A percentile compares a stretch with the other conserved stretches of the same genome.
Conservation (phyloP, 1,140 invertebrate genomes). For the Zaprionus lachaisei region DNA sequence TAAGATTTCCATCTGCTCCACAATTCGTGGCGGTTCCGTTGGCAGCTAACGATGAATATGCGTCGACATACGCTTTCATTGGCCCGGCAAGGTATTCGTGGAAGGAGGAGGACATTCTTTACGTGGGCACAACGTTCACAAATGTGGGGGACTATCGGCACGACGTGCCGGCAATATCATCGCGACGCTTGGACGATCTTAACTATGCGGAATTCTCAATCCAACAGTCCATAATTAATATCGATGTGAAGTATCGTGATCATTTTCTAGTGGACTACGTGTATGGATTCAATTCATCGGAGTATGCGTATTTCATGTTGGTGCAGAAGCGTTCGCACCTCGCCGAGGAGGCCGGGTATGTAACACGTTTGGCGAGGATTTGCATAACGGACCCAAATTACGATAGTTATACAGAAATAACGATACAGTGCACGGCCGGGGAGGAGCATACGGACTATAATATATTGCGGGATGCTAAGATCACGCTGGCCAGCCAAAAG, state of each 20-base stretch:
- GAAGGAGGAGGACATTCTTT: constrained; percentile 92
- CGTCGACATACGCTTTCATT: constrained; percentile 97
- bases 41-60: constrained; percentile 95
- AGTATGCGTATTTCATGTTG: constrained; percentile 97
- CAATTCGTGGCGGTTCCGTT: constrained; percentile 92
- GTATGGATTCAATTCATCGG: constrained; percentile 97
- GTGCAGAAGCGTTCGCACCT: constrained; percentile 97
- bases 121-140: constrained; percentile 97
- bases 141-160: constrained; percentile 96
- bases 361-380: constrained; percentile 94
- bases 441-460: constrained; percentile 89
- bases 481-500: constrained; percentile 91
- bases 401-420: constrained; percentile 97
- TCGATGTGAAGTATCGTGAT: constrained; percentile 97
- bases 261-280: constrained; percentile 97
- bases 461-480: constrained; percentile 95
- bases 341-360: constrained; percentile 95
- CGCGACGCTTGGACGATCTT: constrained; percentile 91
- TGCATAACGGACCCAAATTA: constrained; percentile 98
- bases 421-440: constrained; percentile 90
- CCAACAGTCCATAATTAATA: constrained; percentile 94
- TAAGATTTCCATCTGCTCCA: constrained; percentile 90
- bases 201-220: constrained; percentile 93
- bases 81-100: constrained; percentile 94
- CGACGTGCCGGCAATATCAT: constrained; percentile 96